Evolutionary conservation across 2,888 invertebrate species (phyloP).

Genomic region (Agrochola circellaris): DNA sequence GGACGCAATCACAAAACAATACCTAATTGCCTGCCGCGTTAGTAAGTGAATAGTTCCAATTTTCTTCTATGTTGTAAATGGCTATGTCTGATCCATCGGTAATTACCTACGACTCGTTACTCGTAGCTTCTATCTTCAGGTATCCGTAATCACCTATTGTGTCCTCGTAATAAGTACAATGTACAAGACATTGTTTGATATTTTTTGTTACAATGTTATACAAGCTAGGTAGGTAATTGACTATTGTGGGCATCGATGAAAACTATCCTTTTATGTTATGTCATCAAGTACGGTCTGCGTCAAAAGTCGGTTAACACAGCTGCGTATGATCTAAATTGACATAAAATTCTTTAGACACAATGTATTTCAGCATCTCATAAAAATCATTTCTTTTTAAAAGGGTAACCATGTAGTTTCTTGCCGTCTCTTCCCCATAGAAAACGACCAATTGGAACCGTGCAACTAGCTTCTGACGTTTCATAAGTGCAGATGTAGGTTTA

Average conservation of each 20-base stretch:
- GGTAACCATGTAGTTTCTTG: too few species aligned
- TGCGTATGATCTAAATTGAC: too few species aligned
- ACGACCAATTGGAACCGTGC: too few species aligned
- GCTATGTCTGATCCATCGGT: background rate
- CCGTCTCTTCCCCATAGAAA: too few species aligned
- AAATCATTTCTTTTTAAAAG: too few species aligned
- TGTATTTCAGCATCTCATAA: too few species aligned
- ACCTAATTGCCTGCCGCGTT: background rate
- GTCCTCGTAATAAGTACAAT: background rate
- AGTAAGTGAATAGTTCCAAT: background rate
- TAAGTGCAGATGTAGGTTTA: too few species aligned
- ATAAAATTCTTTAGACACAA: too few species aligned
- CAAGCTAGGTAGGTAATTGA: constrained; percentile 1
- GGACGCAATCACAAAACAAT: background rate
- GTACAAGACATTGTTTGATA: constrained; percentile 11
- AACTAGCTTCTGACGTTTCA: too few species aligned
- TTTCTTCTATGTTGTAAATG: constrained; percentile 2
- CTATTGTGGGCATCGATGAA: constrained; percentile 1
- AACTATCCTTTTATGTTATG: background rate
- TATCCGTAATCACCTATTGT: constrained; percentile 37
- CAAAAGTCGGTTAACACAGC: too few species aligned
- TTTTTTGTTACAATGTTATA: constrained; percentile 18
- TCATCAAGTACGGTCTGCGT: too few species aligned
- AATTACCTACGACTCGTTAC: constrained; percentile 1
- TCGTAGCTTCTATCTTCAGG: background rate